Base-by-base conservation (phyloP, 2,888 invertebrate genomes). In the Xanthia togata region DNA sequence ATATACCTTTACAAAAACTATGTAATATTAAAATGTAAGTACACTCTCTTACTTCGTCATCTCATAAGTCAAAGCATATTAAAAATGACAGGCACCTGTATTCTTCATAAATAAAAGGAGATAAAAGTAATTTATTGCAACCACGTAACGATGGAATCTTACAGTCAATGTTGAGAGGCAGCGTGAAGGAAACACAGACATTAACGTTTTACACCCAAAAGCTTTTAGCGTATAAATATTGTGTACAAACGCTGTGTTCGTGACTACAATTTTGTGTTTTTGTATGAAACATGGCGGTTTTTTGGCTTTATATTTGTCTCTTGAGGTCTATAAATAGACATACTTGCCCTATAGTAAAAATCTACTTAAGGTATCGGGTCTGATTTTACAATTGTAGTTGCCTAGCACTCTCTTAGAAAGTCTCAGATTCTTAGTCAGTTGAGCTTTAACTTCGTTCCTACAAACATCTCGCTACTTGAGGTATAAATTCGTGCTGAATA, bases 181-280 rank as follows among this genome's bases (percentile, higher is more conserved):
- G 87, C 92, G 91, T 91, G 91, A 90, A 92, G 90, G 90, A 90
- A 91, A 89, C 82, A 92, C 82, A 88, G 88, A 92, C 93, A 93
- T 94, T 93, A 93, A 92, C 91, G 91, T 93, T 94, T 94, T 94
- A 95, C 94, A 94, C 87, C 93, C 91, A 92, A 95, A 95, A 94
- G 95, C 95, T 95, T 94, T 95, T 93, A 95, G 88, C 91, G 91
- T 91, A 90, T 93, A 92, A 93, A 94, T 94, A 94, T 93, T 90
- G 89, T 93, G 89, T 89, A 89, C 90, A 89, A 85, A 82, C 90
- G 88, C 87, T 88, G 85, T 81, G 88, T 89, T 91, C 90, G 90
- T 64, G 84, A 85, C 81, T 88, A 87, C 87, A 84, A 79, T 70
- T 67, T 82, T 77, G 69, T 88, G 85, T 89, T 87, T 84, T 89